Conservation (phyloP, 2,797 vertebrate species). For the Acrocephalus scirpaceus region DNA sequence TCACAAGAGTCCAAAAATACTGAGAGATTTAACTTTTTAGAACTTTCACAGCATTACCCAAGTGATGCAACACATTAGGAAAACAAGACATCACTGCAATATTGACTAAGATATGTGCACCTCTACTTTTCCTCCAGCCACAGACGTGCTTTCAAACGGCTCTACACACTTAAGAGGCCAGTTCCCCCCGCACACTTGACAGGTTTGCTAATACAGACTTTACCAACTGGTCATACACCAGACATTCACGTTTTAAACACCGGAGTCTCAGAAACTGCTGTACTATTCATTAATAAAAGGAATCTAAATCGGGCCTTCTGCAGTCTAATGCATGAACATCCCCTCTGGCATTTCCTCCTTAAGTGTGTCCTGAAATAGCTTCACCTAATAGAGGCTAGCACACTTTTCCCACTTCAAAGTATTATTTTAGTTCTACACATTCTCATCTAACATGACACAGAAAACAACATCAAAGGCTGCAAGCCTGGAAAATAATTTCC, state of each 20-base stretch:
- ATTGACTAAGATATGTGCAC: background rate
- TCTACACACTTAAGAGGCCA: background rate
- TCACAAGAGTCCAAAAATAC: background rate
- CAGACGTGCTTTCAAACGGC: background rate
- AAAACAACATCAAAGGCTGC: background rate
- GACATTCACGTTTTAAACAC: background rate
- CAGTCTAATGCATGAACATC: background rate
- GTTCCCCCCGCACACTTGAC: background rate
- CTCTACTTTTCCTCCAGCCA: background rate
- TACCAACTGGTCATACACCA: background rate
- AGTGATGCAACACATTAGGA: background rate
- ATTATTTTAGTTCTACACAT: background rate
- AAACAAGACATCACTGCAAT: background rate
- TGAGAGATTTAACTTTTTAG: background rate
- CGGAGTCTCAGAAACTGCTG: background rate
- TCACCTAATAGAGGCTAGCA: background rate
- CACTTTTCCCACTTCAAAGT: background rate
- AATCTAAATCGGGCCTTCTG: background rate
- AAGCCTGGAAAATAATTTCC: background rate
- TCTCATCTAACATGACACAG: background rate
- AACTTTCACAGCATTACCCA: background rate
- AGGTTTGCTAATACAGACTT: background rate
- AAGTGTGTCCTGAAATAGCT: background rate
- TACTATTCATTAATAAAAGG: background rate
- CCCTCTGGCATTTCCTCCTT: background rate